A percentile compares a stretch with the other conserved stretches of the same genome.
These are phyloP conservation scores for Merodon equestris DNA, from an alignment of 2,888 invertebrate species.

Conservation along the genomic window DNA sequence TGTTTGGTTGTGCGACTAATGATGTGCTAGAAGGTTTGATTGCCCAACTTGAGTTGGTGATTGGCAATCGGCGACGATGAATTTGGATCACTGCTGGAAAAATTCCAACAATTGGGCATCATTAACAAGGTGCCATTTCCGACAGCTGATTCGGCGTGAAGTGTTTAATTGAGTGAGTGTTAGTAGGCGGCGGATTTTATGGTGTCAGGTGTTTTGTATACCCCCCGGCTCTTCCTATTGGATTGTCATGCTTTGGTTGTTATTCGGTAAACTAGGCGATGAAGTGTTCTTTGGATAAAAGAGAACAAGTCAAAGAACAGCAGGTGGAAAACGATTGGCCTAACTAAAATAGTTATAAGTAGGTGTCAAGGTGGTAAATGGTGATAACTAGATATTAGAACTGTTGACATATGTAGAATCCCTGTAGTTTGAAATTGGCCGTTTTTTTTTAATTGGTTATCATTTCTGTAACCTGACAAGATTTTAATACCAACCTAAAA, in stretches of 20 bases:
- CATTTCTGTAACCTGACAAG: too few relatives aligned
- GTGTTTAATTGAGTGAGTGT: slow-evolving; percentile 27
- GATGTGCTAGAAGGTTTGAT: slow-evolving; percentile 51
- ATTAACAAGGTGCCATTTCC: slow-evolving; percentile 64
- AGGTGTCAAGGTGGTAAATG: too few relatives aligned
- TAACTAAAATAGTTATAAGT: too few relatives aligned
- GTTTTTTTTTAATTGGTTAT: too few relatives aligned
- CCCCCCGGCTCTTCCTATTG: slow-evolving; percentile 47
- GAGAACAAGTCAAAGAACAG: not conserved
- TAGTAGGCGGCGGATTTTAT: slow-evolving; percentile 37
- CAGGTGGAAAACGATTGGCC: slow-evolving; percentile 1
- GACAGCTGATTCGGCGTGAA: slow-evolving; percentile 52
- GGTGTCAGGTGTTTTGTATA: slow-evolving; percentile 54
- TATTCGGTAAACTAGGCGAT: slow-evolving; percentile 55
- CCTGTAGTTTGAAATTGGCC: too few relatives aligned
- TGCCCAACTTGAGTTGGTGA: slow-evolving; percentile 37
- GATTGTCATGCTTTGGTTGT: slow-evolving; percentile 28
- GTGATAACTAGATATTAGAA: too few relatives aligned
- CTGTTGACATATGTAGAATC: too few relatives aligned
- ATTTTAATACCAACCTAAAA: too few relatives aligned
- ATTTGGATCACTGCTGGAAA: slow-evolving; percentile 45
- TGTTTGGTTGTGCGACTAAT: slow-evolving; percentile 44
- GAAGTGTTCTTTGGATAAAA: slow-evolving; percentile 16
- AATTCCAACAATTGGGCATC: slow-evolving; percentile 39
- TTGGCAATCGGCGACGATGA: slow-evolving; percentile 41